These are phyloP conservation scores for Exephanes ischioxanthus DNA, from an alignment of 2,888 invertebrate genomes.

Conservation along the genomic window DNA sequence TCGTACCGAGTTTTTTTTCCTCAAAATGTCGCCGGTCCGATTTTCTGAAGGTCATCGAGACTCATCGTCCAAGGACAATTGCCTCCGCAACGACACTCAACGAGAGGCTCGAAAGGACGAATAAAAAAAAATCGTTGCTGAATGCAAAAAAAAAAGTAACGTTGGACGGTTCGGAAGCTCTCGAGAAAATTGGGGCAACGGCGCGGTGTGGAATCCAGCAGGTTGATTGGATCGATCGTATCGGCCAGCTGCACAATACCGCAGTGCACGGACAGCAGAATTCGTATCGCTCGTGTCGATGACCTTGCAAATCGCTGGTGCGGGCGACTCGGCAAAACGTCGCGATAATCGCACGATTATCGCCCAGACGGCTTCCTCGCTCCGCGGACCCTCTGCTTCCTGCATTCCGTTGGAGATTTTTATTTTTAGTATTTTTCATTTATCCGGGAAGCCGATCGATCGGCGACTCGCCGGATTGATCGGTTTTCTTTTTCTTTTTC, in stretches of 20 bases:
- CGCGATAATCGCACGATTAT: slow-evolving; percentile 7
- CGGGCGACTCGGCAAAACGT: not conserved
- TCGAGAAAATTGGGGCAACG: slow-evolving; percentile 38
- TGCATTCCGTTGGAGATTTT: slow-evolving; percentile 1
- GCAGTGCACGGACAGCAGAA: not conserved
- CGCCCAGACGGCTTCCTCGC: not conserved
- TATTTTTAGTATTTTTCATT: not conserved
- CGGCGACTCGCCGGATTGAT: slow-evolving; percentile 18
- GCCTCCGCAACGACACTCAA: not conserved
- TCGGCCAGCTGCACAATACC: slow-evolving; percentile 22
- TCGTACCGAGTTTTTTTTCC: not conserved
- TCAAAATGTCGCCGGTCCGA: slow-evolving; percentile 39
- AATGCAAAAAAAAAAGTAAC: not conserved
- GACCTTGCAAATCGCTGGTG: slow-evolving; percentile 32
- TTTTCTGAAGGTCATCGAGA: slow-evolving; percentile 47
- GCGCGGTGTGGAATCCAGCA: slow-evolving; percentile 31
- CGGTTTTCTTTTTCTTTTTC: not conserved
- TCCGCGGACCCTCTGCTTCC: not conserved
- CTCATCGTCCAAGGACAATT: not conserved
- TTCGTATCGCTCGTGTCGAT: slow-evolving; percentile 14
- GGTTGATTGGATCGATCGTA: slow-evolving; percentile 36
- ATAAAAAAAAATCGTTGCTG: not conserved
- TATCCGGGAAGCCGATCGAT: not conserved
- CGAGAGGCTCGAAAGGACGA: too few relatives aligned
- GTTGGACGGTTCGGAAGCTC: not conserved